phyloP scores from a whole-genome alignment of 2,797 vertebrate species.

The Parambassis ranga region DNA sequence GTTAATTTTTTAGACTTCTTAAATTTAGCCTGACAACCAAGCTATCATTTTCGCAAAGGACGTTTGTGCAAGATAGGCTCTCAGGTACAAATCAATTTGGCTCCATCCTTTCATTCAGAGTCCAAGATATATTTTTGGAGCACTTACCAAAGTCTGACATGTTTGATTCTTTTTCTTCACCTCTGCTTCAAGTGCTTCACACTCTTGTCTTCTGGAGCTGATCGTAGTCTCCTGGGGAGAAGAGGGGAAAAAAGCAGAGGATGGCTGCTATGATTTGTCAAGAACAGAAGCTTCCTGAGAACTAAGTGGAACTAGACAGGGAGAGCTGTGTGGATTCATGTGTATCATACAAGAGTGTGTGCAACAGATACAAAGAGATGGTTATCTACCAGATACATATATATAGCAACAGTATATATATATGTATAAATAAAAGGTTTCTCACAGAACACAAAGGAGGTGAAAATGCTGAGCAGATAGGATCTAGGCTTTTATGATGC shows the following conservation, averaged over 20 bases:
- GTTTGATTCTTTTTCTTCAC: conserved; percentile 85
- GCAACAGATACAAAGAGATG: conserved; percentile 15
- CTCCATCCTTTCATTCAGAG: conserved; percentile 50
- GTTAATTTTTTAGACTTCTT: conserved; percentile 41
- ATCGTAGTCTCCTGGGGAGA: conserved; percentile 81
- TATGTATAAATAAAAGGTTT: too few relatives aligned
- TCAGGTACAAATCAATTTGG: conserved; percentile 70
- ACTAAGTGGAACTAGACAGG: conserved; percentile 8
- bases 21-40: conserved; percentile 29
- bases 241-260: conserved; percentile 36
- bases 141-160: conserved; percentile 88
- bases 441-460: too few relatives aligned
- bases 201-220: conserved; percentile 80
- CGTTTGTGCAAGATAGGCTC: conserved; percentile 58
- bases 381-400: conserved; percentile 19
- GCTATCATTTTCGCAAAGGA: conserved; percentile 53
- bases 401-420: too few relatives aligned
- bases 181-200: conserved; percentile 78
- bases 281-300: conserved; percentile 43
- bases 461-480: conserved; percentile 1
- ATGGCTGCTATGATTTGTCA: conserved; percentile 52
- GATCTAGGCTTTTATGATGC: background rate
- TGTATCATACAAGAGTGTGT: background rate
- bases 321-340: background rate
- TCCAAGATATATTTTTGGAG: conserved; percentile 65